Base-by-base conservation (phyloP, 2,113 vertebrate genomes). In the Syngnathus scovelli region DNA sequence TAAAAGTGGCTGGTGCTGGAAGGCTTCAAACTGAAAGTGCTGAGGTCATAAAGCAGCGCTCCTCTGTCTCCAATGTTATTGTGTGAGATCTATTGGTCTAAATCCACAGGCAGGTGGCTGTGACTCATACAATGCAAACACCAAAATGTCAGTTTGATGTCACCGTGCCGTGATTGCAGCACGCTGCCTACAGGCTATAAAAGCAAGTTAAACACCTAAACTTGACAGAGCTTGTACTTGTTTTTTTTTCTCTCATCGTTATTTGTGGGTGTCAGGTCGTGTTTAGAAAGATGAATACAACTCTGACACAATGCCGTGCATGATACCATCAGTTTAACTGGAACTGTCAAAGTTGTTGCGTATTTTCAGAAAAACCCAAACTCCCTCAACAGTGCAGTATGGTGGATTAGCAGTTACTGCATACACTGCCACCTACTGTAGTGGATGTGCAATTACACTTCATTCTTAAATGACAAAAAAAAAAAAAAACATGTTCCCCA, bases 11-110 rank as follows among this genome's bases (percentile, higher is more conserved):
- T 81, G 84, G 78, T 82, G 83, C 87, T 83, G 80, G 87, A 89
- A 85, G 84, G 82, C 84, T 88, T 88, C 85, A 88, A 85, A 82
- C 76, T 52, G 72, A 88, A 87, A 86, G 85, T 86, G 81, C 83
- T 85, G 82, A 87, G 86, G 83, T 87, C 84, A 84, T 88, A 88
- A 90, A 87, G 69, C 83, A 74, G 80, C 71, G 68, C 82, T 82
- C 85, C 69, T 87, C 83, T 79, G 80, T 87, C 84, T 89, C 81
- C 71, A 82, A 79, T 83, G 82, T 86, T 87, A 87, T 87, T 85
- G 82, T 85, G 81, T 74, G 81, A 83, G 80, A 86, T 87, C 81
- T 78, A 61, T 75, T 56, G 77, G 67, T 83, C 82, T 86, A 83
- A 88, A 87, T 82, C 79, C 74, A 65, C 82, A 77, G 80, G 74